A percentile compares a stretch with the other conserved stretches of the same genome.
phyloP scores from a whole-genome alignment of 2,797 vertebrate genomes.

The Enteromius radiatus region DNA sequence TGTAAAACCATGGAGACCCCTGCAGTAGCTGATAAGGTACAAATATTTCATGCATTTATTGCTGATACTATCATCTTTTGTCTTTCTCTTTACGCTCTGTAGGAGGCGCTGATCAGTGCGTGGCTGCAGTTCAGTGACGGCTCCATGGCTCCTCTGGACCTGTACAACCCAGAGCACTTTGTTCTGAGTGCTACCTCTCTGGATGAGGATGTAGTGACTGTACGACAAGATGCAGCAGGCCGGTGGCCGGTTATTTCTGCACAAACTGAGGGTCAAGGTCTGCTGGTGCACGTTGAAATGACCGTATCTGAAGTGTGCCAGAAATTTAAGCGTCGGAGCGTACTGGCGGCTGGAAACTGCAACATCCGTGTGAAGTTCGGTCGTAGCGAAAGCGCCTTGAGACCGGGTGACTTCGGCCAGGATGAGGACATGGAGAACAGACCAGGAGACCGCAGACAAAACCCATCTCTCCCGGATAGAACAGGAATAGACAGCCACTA shows the following conservation, averaged over 20 bases:
- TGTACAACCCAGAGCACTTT: constrained; percentile 88
- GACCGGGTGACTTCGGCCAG: constrained; percentile 71
- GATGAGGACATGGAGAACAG: constrained; percentile 83
- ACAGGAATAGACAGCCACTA: constrained; percentile 78
- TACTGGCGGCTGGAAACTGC: constrained; percentile 86
- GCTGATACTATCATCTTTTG: constrained; percentile 20
- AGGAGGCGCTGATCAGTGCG: constrained; percentile 92
- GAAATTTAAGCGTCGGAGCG: constrained; percentile 90
- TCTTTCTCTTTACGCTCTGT: constrained; percentile 49
- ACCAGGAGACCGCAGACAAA: constrained; percentile 79
- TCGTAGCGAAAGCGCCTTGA: constrained; percentile 74
- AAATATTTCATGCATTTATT: neutral
- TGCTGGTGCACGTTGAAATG: constrained; percentile 89
- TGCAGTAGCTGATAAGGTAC: neutral
- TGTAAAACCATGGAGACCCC: too few relatives aligned
- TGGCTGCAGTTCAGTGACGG: constrained; percentile 98
- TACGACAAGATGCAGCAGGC: constrained; percentile 74
- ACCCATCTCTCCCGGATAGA: constrained; percentile 77
- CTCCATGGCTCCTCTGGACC: constrained; percentile 88
- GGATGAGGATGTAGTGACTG: constrained; percentile 83
- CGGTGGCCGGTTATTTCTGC: constrained; percentile 86
- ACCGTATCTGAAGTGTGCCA: constrained; percentile 90
- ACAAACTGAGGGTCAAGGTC: constrained; percentile 89
- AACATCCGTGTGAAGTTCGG: constrained; percentile 88
- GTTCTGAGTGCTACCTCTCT: constrained; percentile 86